These are phyloP conservation scores for Rhinella marina DNA, from an alignment of 2,797 vertebrate species.

Conservation along the genomic window DNA sequence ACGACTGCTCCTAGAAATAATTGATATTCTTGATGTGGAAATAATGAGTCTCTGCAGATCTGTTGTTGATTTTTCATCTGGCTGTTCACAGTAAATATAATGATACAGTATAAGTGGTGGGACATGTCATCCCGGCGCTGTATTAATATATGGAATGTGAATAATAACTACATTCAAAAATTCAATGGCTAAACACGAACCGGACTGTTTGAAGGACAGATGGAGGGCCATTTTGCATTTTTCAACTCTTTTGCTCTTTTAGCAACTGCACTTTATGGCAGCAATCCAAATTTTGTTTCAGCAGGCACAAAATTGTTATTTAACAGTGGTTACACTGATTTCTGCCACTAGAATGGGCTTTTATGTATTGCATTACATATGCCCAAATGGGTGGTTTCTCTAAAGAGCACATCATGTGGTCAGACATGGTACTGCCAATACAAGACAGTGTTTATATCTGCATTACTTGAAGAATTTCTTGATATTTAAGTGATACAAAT, in stretches of 20 bases:
- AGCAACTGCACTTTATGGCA: no score
- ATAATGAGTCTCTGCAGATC: constrained; percentile 10
- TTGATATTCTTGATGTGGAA: constrained; percentile 60
- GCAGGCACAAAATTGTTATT: neutral
- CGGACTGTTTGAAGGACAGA: no score
- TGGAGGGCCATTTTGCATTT: no score
- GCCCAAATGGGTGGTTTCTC: neutral
- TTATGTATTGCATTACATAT: neutral
- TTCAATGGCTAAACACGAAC: no score
- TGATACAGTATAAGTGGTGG: neutral
- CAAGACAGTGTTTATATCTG: neutral
- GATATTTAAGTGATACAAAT: no score
- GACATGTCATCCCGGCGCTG: neutral
- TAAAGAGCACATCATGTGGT: no score
- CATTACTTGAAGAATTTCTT: neutral
- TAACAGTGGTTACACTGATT: neutral
- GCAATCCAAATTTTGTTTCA: no score
- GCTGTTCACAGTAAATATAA: neutral
- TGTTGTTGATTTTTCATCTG: constrained; percentile 1
- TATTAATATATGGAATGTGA: neutral
- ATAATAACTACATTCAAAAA: no score
- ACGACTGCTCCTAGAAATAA: constrained; percentile 70
- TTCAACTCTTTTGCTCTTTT: no score
- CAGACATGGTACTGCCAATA: no score
- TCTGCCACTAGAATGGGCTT: no score